Base-by-base conservation (phyloP, 2,113 vertebrate species). In the Atherinomorus stipes region DNA sequence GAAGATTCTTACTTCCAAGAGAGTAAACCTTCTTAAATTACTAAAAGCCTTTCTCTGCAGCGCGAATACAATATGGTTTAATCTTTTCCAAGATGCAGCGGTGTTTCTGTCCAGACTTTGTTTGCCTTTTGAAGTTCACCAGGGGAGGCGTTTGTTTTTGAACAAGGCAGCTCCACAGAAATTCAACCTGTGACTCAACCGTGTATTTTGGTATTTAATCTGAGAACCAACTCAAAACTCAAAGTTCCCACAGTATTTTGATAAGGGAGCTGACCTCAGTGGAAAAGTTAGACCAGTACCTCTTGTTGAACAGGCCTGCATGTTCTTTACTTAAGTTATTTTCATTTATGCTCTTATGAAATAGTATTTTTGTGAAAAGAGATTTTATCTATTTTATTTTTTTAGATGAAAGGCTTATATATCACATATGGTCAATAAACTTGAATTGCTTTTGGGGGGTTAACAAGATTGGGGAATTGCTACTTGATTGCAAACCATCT, bases 111-210 rank as follows among this genome's bases (percentile, higher is more conserved):
- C 7, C 62, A 45, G 7, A 7, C 49, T 49, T 45, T 37, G 51
- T 71, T 42, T 42, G 34, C 12, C 37, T 16, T 47, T 49, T 40
- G 4, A 44, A 44, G 23, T 26, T 63, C 37, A 2, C 42, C 7
- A 10, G 7, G 31, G 28, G 40, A 51, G 42, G 26, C 1, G 1
- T 66, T 78, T 66, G 34, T 50, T 78, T 64, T 69, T 58, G 69
- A 68, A 64, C 23, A 28, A 59, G 37, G 50, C 28, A 11, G 2
- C n/a, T 9, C 7, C 2, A 71, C n/a, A 12, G 5, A 59, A 21
- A 56, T 23, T 49, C 40, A 16, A 42, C 12, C 40, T 42, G 12
- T 16, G 21, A 40, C 11, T 31, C 3, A 42, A 21, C 12, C 8
- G 38, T 38, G 50, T 1, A 21, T 19, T 45, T 44, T 47, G 10